These are phyloP conservation scores for Perccottus glenii DNA, from an alignment of 2,113 vertebrate genomes.

Conservation along the genomic window DNA sequence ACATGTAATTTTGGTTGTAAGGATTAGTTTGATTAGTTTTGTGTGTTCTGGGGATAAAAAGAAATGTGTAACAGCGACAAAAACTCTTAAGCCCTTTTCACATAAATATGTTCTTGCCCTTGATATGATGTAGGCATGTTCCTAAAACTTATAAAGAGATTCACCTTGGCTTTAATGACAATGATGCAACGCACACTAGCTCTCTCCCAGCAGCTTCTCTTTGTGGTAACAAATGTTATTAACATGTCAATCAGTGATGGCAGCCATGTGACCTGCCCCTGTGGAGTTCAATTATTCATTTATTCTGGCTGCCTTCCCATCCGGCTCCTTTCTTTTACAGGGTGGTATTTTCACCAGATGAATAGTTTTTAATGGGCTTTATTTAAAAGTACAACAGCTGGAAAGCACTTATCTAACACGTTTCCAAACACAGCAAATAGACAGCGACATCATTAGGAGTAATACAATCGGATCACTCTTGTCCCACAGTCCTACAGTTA, in stretches of 20 bases:
- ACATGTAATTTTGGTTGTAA: too few relatives aligned
- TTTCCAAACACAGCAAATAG: background rate
- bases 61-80: too few relatives aligned
- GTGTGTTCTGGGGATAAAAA: too few relatives aligned
- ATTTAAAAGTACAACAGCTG: constrained; percentile 22
- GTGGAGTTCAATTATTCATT: constrained; percentile 53
- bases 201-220: background rate
- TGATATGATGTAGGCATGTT: background rate
- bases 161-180: constrained; percentile 18
- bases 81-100: too few relatives aligned
- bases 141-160: background rate
- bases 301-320: constrained; percentile 38
- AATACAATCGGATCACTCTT: constrained; percentile 7
- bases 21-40: too few relatives aligned
- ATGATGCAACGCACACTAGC: constrained; percentile 5
- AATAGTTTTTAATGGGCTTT: constrained; percentile 20
- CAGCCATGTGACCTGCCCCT: constrained; percentile 33
- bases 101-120: background rate
- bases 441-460: constrained; percentile 3
- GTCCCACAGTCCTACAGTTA: constrained; percentile 24
- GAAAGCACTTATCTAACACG: background rate
- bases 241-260: constrained; percentile 47
- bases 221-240: constrained; percentile 44
- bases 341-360: background rate
- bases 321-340: constrained; percentile 22